Base-by-base conservation (phyloP, 2,797 vertebrate genomes). In the Halcyon smyrnensis region DNA sequence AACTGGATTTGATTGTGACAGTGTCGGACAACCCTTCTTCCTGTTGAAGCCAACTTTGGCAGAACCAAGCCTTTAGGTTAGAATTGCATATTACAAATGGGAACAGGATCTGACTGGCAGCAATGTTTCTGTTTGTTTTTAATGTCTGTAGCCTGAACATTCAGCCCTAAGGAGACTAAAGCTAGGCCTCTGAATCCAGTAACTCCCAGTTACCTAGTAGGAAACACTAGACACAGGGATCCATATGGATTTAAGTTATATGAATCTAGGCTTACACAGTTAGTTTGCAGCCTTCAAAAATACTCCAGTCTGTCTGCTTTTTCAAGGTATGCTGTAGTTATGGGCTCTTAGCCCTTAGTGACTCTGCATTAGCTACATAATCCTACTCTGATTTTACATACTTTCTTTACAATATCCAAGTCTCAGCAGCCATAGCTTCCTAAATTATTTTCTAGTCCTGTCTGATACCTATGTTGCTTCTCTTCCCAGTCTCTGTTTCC, bases 21-120 rank as follows among this genome's bases (percentile, higher is more conserved):
- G 2, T 62, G 14, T 77, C 75, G 53, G 91, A 87, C 84, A 95
- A 25, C 12, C 2, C 54, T 78, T 78, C 67, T 25, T 94, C 27
- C 48, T 45, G 32, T 51, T 79, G 85, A 73, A 63, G 63, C 16
- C 56, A 3, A 10, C 73, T 84, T 76, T 74, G 85, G 80, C 87
- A 91, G 90, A 90, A 84, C 67, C 74, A 60, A 84, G 64, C 71
- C 88, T 87, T 87, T 84, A 67, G 70, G 75, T 91, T 89, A 89
- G 68, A 94, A 75, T 51, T 92, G 57, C 11, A 0, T 68, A 28
- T 82, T 74, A 36, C 50, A 76, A 68, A 90, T 57, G 34, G 65
- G 32, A 91, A 32, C 57, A 82, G 53, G 79, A 70, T 77, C 71
- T 93, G 78, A 60, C 74, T 76, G 50, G 56, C 53, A 82, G 86